Evolutionary conservation across 2,797 vertebrate species (phyloP).

Genomic region (Hypotaenidia okinawae): DNA sequence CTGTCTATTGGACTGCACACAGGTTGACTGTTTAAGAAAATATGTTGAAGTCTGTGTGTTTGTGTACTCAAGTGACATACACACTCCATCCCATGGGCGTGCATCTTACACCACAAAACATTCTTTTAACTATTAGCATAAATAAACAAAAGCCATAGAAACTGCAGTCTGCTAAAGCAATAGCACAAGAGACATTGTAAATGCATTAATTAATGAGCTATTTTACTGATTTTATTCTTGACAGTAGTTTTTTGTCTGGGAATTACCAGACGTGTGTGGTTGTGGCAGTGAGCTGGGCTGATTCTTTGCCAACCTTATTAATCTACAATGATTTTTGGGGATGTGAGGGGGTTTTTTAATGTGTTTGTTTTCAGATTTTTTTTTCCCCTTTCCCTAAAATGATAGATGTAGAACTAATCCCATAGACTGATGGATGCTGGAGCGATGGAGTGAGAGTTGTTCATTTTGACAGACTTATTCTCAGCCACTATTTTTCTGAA

Average conservation of each 20-base stretch:
- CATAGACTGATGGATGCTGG: not conserved
- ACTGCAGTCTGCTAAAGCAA: not conserved
- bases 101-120: not conserved
- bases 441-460: not conserved
- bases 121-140: not conserved
- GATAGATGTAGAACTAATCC: not conserved
- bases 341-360: rapidly evolving
- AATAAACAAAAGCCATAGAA: not conserved
- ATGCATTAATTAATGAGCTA: not conserved
- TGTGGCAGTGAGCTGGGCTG: not conserved
- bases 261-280: not conserved
- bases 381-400: not conserved
- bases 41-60: not conserved
- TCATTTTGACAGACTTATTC: slow-evolving; percentile 11
- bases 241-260: not conserved
- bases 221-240: not conserved
- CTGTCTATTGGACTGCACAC: not conserved
- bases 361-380: not conserved
- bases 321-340: not conserved
- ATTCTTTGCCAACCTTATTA: not conserved
- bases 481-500: not conserved
- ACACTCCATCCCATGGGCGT: not conserved
- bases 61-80: not conserved
- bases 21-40: not conserved
- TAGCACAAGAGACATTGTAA: not conserved